Evolutionary conservation across 2,888 invertebrate species (phyloP), one percentile per base, ranked within the genome.

Genomic region (Volucella zonaria): DNA sequence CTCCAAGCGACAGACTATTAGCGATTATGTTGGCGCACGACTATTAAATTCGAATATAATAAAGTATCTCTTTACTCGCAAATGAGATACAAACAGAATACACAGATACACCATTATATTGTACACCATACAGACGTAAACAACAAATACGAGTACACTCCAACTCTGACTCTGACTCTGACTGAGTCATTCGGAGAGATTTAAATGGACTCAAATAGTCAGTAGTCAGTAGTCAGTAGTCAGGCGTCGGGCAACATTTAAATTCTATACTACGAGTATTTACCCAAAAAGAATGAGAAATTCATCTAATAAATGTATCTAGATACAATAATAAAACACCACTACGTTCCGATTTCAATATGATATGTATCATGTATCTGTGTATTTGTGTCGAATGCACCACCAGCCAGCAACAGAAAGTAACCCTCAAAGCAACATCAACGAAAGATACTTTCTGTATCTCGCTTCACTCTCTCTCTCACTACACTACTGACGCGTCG

Each of bases 21-120:
- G 78, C 77, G 86, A 86, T 86, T 86, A 86, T 86, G 86, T 78
- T 83, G 81, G 86, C 86, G 86, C 86, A 86, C 86, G 86, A 82
- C 86, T 86, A 82, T 86, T 86, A 86, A 86, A 86, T 82, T 86
- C 86, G 74, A 86, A 86, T 86, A 78, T 85, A 80, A 85, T 85
- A 80, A 85, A 85, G 85, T 85, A 81, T 85, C 80, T 85, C 58
- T 70, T 77, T 80, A 66, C 45, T 31, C 31, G 47, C 40, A 73
- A 68, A 76, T 62, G 85, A 85, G 59, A 85, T 31, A 73, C 66
- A 43, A 67, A 59, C 31, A 12, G 40, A 11, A 42, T 45, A 49
- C 56, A 38, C 40, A 59, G 15, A 31, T n/a, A 52, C 67, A 52
- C 61, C 31, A 31, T 6, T n/a, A 23, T 4, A 23, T 1, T 18